A percentile compares a stretch with the other conserved stretches of the same genome.
phyloP scores from a whole-genome alignment of 2,888 invertebrate species.

The Drosophila hamatofila region DNA sequence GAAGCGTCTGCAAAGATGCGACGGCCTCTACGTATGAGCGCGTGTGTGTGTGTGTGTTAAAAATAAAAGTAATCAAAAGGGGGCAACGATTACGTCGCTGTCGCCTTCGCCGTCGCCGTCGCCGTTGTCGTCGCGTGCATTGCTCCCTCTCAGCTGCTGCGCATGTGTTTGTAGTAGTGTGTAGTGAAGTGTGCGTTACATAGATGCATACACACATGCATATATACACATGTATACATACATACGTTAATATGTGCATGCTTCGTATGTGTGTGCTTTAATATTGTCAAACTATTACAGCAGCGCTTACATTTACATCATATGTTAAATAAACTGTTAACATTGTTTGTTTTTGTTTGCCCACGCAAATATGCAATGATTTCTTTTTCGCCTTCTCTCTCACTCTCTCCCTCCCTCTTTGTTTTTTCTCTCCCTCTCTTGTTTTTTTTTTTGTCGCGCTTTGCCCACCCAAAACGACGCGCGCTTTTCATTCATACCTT shows the following conservation, averaged over 20 bases:
- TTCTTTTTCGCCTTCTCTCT: conserved; percentile 37
- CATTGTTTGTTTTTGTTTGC: conserved; percentile 74
- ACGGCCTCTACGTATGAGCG: conserved; percentile 41
- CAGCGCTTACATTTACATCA: conserved; percentile 75
- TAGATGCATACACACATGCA: conserved; percentile 1
- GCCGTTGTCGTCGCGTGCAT: conserved; percentile 64
- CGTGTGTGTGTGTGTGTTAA: conserved; percentile 59
- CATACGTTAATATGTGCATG: conserved; percentile 1
- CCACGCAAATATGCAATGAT: conserved; percentile 79
- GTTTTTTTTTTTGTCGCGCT: conserved; percentile 14
- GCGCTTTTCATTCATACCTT: conserved; percentile 72
- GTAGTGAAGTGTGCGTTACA: conserved; percentile 25
- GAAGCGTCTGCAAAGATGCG: conserved; percentile 61
- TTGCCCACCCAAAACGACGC: conserved; percentile 11
- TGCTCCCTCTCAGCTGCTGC: conserved; percentile 77
- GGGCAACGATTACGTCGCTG: conserved; percentile 69
- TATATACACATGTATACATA: conserved; percentile 4
- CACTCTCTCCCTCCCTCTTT: not conserved
- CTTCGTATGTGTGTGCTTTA: conserved; percentile 22
- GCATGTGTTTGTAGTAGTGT: conserved; percentile 63
- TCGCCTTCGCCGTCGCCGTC: conserved; percentile 68
- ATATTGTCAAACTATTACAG: conserved; percentile 70
- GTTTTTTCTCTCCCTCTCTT: not conserved
- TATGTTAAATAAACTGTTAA: conserved; percentile 75
- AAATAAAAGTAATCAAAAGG: conserved; percentile 77